Conservation (phyloP, 2,888 invertebrate genomes). For the Tinea trinotella region DNA sequence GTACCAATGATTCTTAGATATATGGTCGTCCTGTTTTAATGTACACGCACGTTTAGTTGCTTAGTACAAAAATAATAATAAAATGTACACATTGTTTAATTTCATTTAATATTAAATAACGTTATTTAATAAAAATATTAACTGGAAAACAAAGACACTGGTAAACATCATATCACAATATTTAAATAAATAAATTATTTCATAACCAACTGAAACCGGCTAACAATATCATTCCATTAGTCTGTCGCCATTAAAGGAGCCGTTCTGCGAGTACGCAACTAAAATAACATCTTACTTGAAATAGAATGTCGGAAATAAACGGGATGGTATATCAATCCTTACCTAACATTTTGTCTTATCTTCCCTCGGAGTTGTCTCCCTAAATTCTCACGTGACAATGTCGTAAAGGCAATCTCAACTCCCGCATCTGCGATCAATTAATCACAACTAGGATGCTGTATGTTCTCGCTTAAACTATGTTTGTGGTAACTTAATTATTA, state of each 20-base stretch:
- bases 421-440: constrained; percentile 55
- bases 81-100: too few species aligned
- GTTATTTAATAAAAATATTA: too few species aligned
- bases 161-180: too few species aligned
- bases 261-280: neutral
- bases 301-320: constrained; percentile 15
- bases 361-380: constrained; percentile 24
- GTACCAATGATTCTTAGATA: too few species aligned
- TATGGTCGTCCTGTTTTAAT: too few species aligned
- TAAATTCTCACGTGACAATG: constrained; percentile 53
- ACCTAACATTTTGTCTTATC: constrained; percentile 17
- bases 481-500: neutral
- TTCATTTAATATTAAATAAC: too few species aligned
- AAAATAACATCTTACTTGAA: constrained; percentile 13
- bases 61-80: too few species aligned
- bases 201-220: too few species aligned
- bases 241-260: constrained; percentile 1
- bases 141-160: too few species aligned
- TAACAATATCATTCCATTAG: neutral
- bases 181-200: too few species aligned
- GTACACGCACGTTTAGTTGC: too few species aligned
- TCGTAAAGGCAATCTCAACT: constrained; percentile 23
- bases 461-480: neutral
- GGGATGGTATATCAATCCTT: constrained; percentile 16
- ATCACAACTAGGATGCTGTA: constrained; percentile 32